These are phyloP conservation scores for Poecilia latipinna DNA, from an alignment of 2,113 vertebrate genomes.

Conservation along the genomic window DNA sequence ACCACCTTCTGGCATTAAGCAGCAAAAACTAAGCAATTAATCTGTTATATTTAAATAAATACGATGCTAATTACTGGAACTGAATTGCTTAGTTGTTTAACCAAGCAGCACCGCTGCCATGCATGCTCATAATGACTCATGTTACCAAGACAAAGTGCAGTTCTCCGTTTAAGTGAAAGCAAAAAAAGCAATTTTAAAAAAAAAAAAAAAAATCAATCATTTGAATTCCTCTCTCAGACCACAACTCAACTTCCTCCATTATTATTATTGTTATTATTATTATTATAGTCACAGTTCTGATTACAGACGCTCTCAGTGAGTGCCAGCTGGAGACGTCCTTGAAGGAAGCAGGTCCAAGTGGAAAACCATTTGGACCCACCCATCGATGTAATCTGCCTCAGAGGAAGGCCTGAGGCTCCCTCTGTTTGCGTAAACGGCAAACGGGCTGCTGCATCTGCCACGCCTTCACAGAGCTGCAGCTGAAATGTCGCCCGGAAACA, in stretches of 20 bases:
- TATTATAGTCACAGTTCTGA: slow-evolving; percentile 23
- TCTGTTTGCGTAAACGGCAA: slow-evolving; percentile 16
- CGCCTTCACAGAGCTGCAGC: slow-evolving; percentile 12
- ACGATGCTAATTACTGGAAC: slow-evolving; percentile 29
- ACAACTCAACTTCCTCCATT: slow-evolving; percentile 18
- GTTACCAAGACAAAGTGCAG: background rate
- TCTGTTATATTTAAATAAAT: slow-evolving; percentile 43
- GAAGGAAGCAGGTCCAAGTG: background rate
- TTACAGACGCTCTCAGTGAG: slow-evolving; percentile 30
- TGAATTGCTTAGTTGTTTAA: slow-evolving; percentile 29
- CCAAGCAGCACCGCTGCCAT: slow-evolving; percentile 32
- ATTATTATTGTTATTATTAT: slow-evolving; percentile 22
- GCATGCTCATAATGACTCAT: slow-evolving; percentile 19
- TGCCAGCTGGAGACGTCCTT: slow-evolving; percentile 42
- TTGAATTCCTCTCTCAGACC: slow-evolving; percentile 12
- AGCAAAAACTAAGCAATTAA: slow-evolving; percentile 6
- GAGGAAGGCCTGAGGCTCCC: slow-evolving; percentile 10
- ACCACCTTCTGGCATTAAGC: background rate
- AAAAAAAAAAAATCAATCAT: too few relatives aligned
- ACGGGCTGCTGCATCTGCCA: slow-evolving; percentile 6
- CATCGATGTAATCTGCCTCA: slow-evolving; percentile 10
- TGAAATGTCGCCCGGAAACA: background rate
- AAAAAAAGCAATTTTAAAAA: slow-evolving; percentile 39
- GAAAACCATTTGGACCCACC: slow-evolving; percentile 28
- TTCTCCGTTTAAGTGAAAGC: slow-evolving; percentile 22